Percentiles rank a stretch among this genome's conserved stretches.
phyloP scores from a whole-genome alignment of 2,888 invertebrate genomes.

The Eledona agricola region DNA sequence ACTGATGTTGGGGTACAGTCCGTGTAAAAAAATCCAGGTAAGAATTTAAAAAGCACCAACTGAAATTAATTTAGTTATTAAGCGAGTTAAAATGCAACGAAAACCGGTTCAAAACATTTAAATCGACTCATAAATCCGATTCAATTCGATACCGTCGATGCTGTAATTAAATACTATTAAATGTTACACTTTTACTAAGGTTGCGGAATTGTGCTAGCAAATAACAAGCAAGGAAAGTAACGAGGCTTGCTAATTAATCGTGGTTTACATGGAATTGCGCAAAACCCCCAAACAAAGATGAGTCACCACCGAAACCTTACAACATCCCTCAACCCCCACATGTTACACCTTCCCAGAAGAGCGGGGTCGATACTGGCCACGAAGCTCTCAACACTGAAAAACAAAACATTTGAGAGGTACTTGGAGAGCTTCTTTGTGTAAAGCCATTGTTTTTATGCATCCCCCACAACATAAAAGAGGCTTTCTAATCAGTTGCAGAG shows the following conservation, averaged over 20 bases:
- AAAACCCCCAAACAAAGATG: conserved; percentile 6
- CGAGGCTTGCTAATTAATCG: not conserved
- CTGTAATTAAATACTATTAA: no score
- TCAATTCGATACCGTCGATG: no score
- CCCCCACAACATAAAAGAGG: conserved; percentile 12
- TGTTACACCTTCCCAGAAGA: no score
- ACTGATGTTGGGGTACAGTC: conserved; percentile 31
- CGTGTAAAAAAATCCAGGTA: conserved; percentile 30
- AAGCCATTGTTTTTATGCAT: conserved; percentile 22
- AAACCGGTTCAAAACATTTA: no score
- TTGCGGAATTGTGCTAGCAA: no score
- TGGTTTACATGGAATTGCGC: not conserved
- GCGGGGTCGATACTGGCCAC: conserved; percentile 28
- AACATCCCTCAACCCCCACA: conserved; percentile 19
- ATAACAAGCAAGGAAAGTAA: conserved; percentile 1
- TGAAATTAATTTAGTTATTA: no score
- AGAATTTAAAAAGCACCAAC: conserved; percentile 27
- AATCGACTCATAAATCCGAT: no score
- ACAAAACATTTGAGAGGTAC: conserved; percentile 22
- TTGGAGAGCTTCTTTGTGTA: conserved; percentile 26
- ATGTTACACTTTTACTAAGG: no score
- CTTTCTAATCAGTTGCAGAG: conserved; percentile 9
- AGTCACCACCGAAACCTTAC: conserved; percentile 29
- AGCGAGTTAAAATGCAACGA: no score
- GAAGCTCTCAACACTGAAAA: conserved; percentile 22